Evolutionary conservation across 2,888 invertebrate species (phyloP).

Genomic region (Drosophila prostipennis): DNA sequence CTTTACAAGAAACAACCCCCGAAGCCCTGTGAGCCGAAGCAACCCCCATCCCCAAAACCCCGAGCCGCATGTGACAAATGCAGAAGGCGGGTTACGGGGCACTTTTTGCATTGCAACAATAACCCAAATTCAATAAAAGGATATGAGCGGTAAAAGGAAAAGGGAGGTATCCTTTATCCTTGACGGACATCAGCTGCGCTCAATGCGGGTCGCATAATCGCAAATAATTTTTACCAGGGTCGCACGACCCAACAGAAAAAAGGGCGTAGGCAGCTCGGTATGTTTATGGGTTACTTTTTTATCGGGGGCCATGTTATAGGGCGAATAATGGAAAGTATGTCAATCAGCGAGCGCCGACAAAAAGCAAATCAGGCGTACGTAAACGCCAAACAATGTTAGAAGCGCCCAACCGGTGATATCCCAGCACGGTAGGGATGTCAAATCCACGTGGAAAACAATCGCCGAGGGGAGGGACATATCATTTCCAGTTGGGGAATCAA

Average conservation of each 20-base stretch:
- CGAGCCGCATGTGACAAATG: conserved; percentile 60
- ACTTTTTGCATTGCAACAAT: conserved; percentile 68
- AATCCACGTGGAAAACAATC: conserved; percentile 23
- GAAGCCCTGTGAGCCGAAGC: conserved; percentile 1
- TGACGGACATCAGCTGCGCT: conserved; percentile 62
- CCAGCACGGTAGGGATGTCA: conserved; percentile 22
- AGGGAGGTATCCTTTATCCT: conserved; percentile 51
- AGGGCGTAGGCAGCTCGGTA: conserved; percentile 20
- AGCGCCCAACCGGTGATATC: conserved; percentile 20
- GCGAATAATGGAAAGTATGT: conserved; percentile 73
- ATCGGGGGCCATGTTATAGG: conserved; percentile 45
- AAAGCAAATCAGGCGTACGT: conserved; percentile 61
- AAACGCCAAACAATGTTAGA: conserved; percentile 42
- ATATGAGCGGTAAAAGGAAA: conserved; percentile 58
- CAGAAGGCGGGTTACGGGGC: conserved; percentile 44
- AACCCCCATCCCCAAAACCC: conserved; percentile 4
- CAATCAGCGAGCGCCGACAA: conserved; percentile 65
- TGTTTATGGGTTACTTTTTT: conserved; percentile 32
- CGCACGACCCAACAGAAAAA: conserved; percentile 28
- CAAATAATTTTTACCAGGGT: conserved; percentile 57
- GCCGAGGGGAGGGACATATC: background rate
- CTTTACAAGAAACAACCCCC: conserved; percentile 53
- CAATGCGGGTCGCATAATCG: conserved; percentile 72
- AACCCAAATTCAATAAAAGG: conserved; percentile 70
- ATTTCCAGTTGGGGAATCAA: conserved; percentile 36